Conservation (phyloP, 2,113 vertebrate genomes). For the Theristicus caerulescens region DNA sequence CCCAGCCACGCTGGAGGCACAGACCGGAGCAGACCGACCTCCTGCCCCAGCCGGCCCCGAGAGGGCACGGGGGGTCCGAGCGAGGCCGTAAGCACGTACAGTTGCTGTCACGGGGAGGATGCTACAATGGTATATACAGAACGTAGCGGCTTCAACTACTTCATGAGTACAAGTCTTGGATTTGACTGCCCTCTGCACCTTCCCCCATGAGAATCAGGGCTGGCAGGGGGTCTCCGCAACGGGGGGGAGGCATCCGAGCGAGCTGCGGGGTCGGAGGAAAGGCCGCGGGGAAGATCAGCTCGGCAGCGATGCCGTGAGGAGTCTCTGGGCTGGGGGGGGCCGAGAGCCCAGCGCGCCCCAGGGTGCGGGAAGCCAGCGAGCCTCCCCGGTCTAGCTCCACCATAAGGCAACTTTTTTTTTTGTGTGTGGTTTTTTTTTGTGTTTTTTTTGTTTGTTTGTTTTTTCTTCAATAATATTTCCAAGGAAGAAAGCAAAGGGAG, state of each 20-base stretch:
- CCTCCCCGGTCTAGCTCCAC: slow-evolving; percentile 69
- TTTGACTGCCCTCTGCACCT: neutral
- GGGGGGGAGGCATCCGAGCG: neutral
- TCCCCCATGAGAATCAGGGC: neutral
- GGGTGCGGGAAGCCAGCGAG: neutral
- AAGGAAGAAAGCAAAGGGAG: slow-evolving; percentile 77
- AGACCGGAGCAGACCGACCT: neutral
- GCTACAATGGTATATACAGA: neutral
- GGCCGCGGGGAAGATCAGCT: slow-evolving; percentile 31
- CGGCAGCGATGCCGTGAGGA: slow-evolving; percentile 16
- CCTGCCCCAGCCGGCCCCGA: neutral
- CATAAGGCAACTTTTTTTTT: slow-evolving; percentile 80
- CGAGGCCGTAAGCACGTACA: neutral
- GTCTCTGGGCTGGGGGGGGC: slow-evolving; percentile 3
- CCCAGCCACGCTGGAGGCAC: neutral
- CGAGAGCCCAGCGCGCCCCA: neutral
- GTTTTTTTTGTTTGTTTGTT: neutral
- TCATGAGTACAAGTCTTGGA: neutral
- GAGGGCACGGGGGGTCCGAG: neutral
- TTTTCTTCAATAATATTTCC: slow-evolving; percentile 73
- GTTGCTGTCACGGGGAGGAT: neutral
- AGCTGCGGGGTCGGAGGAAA: neutral
- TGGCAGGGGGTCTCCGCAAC: neutral
- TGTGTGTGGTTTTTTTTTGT: neutral
- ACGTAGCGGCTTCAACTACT: neutral